phyloP scores from a whole-genome alignment of 92 coral and sea anemone genomes.

The Palythoa grandiflora region DNA sequence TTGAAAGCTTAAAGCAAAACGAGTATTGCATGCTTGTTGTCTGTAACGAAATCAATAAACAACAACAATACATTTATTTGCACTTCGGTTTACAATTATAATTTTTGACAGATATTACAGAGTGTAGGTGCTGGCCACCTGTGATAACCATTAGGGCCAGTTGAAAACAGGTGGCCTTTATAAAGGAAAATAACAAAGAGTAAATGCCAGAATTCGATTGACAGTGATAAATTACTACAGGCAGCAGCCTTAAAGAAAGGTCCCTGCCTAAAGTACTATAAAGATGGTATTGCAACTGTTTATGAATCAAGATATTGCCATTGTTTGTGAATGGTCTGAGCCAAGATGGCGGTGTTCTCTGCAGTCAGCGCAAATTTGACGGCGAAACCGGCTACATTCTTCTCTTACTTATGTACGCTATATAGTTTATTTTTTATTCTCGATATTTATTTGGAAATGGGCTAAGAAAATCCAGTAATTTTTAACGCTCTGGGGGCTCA shows the following conservation, averaged over 20 bases:
- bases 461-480: not conserved
- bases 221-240: not conserved
- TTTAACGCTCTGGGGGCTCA: not conserved
- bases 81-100: not conserved
- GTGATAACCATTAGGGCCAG: constrained; percentile 17
- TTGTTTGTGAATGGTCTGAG: not conserved
- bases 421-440: not conserved
- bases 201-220: constrained; percentile 4
- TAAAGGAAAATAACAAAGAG: not conserved
- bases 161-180: constrained; percentile 18
- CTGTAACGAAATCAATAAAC: not conserved
- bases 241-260: not conserved
- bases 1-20: too few relatives aligned
- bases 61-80: not conserved
- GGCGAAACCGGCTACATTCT: not conserved
- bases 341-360: not conserved
- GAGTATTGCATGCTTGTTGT: too few relatives aligned
- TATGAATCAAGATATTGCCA: too few relatives aligned
- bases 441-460: not conserved
- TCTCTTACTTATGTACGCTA: not conserved
- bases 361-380: not conserved
- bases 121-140: constrained; percentile 6
- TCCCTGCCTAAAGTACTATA: too few relatives aligned
- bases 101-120: not conserved
- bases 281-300: not conserved